Evolutionary conservation across 2,113 vertebrate species (phyloP), one percentile per base, ranked within the genome.

Genomic region (Thalassarche chlororhynchos): DNA sequence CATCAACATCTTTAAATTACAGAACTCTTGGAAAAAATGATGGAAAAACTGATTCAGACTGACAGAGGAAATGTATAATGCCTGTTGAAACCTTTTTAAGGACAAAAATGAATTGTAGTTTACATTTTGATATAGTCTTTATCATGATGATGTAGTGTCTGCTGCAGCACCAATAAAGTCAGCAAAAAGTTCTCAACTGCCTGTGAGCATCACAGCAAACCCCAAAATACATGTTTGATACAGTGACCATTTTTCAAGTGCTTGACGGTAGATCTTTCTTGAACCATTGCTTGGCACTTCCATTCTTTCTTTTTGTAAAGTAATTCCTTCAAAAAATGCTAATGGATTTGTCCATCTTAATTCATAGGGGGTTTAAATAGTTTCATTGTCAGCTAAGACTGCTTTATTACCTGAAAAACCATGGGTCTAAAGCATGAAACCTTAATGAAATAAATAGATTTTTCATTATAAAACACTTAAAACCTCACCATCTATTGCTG

Each of bases 381-480:
- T 87, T 95, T 79, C 68, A 72, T 96, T 91, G 81, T 91, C 85
- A 89, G 85, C 79, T 83, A 87, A 72, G 75, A 88, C 57, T 91
- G 38, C 66, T 97, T 96, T 92, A 93, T 96, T 95, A 81, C 81
- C 72, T 91, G 91, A 90, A 89, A 91, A 98, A 98, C 93, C 60
- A 69, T 83, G 64, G 38, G n/a, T 82, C 46, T 93, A 93, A 94
- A 91, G 87, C 83, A 65, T 64, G 92, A 95, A 96, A 93, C 87
- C 89, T 95, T 97, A 97, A 98, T 97, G 93, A 97, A 97, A 93
- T 92, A 93, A 95, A 98, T 98, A 94, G 95, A 96, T 97, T 98
- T 97, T 97, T 97, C 93, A 97, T 98, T 98, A 97, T 96, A 95
- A 96, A 97, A 93, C 96, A 93, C 90, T 98, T 98, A 96, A 96